These are phyloP conservation scores for Nicator chloris DNA, from an alignment of 2,113 vertebrate species.

Conservation along the genomic window DNA sequence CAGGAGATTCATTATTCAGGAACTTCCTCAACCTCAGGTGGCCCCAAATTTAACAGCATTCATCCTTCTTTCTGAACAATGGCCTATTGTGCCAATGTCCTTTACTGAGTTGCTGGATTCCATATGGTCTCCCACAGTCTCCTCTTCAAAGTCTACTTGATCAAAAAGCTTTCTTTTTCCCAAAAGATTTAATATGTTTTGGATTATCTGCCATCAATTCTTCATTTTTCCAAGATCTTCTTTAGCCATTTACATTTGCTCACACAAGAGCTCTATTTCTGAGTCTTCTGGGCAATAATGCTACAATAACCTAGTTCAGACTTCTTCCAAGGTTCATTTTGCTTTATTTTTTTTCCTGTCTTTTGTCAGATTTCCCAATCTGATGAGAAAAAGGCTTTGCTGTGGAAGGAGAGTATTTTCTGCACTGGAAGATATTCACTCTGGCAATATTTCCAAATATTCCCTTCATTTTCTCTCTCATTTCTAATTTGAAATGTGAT, in stretches of 20 bases:
- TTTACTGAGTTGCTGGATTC: background rate
- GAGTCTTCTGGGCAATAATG: background rate
- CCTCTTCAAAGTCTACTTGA: conserved; percentile 2
- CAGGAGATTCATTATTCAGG: conserved; percentile 30
- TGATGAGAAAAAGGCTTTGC: background rate
- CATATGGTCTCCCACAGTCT: background rate
- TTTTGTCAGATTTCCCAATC: background rate
- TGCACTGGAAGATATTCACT: background rate
- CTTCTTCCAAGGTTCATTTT: background rate
- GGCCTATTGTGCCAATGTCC: background rate
- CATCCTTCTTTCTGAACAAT: background rate
- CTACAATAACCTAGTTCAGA: background rate
- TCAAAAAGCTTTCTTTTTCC: background rate
- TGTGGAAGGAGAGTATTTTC: background rate
- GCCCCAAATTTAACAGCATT: background rate
- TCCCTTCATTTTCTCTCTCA: background rate
- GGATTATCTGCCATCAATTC: background rate
- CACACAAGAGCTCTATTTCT: background rate
- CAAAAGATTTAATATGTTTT: background rate
- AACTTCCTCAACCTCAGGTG: conserved; percentile 18
- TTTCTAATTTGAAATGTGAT: background rate
- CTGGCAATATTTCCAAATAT: background rate
- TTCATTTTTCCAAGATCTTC: background rate
- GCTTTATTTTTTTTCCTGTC: background rate
- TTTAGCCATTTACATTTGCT: background rate